phyloP scores from a whole-genome alignment of 2,888 invertebrate genomes.

The Melanostoma mellinum region DNA sequence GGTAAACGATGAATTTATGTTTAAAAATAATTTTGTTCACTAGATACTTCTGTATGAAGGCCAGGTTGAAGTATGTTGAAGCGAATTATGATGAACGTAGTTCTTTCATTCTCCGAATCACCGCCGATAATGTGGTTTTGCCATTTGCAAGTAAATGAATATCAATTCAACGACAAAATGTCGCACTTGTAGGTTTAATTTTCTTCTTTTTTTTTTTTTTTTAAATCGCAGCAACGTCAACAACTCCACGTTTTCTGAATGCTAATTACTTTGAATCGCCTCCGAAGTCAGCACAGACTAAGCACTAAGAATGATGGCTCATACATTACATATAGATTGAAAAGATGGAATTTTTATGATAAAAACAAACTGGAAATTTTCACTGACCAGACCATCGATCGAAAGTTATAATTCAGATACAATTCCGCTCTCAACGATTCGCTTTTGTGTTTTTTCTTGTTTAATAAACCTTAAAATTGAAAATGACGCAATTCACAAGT shows the following conservation, averaged over 20 bases:
- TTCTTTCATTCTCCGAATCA: slow-evolving; percentile 51
- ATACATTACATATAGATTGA: slow-evolving; percentile 16
- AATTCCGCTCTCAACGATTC: slow-evolving; percentile 2
- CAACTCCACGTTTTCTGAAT: slow-evolving; percentile 47
- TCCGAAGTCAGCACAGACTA: neutral
- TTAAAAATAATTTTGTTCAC: slow-evolving; percentile 39
- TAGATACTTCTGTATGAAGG: slow-evolving; percentile 51
- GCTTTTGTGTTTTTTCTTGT: slow-evolving; percentile 25
- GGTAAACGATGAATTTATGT: slow-evolving; percentile 49
- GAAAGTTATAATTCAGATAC: slow-evolving; percentile 48
- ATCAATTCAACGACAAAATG: slow-evolving; percentile 44
- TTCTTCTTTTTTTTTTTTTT: slow-evolving; percentile 15
- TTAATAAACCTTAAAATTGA: slow-evolving; percentile 57
- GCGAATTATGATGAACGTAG: slow-evolving; percentile 60
- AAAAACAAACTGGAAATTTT: slow-evolving; percentile 11
- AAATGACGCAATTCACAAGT: slow-evolving; percentile 63
- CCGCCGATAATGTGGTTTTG: slow-evolving; percentile 50
- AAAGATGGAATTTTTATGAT: slow-evolving; percentile 42
- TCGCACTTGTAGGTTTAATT: slow-evolving; percentile 25
- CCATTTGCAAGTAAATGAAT: slow-evolving; percentile 51
- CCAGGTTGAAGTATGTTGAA: slow-evolving; percentile 32
- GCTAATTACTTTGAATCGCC: slow-evolving; percentile 40
- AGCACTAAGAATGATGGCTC: no score
- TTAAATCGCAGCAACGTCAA: slow-evolving; percentile 20
- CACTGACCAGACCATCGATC: slow-evolving; percentile 5